Evolutionary conservation across 2,888 invertebrate genomes (phyloP).

Genomic region (Ctena decussata): DNA sequence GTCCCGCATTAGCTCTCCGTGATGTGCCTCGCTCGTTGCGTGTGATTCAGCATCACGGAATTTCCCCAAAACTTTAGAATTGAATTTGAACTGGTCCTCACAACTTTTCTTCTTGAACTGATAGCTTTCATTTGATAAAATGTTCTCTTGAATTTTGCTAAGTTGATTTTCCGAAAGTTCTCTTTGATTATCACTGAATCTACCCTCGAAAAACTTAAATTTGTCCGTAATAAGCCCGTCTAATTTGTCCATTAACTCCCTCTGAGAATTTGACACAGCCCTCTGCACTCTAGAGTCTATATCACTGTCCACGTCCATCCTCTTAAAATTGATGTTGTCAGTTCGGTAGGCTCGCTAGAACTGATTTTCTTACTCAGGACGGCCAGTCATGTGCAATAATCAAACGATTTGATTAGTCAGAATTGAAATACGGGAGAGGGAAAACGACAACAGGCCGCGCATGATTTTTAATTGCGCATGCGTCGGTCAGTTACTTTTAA

Average conservation of each 20-base stretch:
- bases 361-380: too few relatives aligned
- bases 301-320: neutral
- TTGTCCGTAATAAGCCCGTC: neutral
- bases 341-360: neutral
- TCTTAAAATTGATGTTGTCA: neutral
- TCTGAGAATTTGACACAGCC: neutral
- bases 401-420: too few relatives aligned
- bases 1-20: neutral
- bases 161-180: neutral
- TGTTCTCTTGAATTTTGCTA: conserved; percentile 1
- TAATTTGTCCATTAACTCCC: neutral
- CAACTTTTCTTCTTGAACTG: conserved; percentile 8
- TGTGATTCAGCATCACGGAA: neutral
- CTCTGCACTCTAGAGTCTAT: neutral
- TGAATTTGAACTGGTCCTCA: conserved; percentile 13
- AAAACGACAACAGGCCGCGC: too few relatives aligned
- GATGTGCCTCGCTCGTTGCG: neutral
- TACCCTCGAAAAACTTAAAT: neutral
- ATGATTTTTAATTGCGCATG: too few relatives aligned
- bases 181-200: neutral
- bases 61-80: neutral
- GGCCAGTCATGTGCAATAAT: too few relatives aligned
- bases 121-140: neutral
- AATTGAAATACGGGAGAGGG: too few relatives aligned
- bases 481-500: too few relatives aligned